Evolutionary conservation across 2,113 vertebrate species (phyloP), one percentile per base, ranked within the genome.

Genomic region (Hyperopisus bebe): DNA sequence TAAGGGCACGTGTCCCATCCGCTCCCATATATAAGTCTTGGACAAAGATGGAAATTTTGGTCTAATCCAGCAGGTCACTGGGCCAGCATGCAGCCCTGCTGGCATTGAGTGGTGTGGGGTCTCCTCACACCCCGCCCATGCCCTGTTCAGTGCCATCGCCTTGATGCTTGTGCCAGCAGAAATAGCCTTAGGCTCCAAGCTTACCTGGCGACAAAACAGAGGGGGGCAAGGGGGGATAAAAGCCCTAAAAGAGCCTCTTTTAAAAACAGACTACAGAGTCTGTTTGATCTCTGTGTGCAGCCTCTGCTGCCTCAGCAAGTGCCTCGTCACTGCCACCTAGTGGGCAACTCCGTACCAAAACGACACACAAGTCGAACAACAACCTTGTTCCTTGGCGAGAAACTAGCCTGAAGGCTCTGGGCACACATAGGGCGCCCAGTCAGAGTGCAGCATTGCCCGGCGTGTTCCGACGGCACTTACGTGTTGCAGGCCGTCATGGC

Each of bases 401-500:
- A 13, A 31, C 62, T 27, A 70, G 62, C 3, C 3, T 0, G 10
- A 4, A 70, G 10, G n/a, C 62, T 70, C 21, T n/a, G 55, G 21
- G 2, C 55, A n/a, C 66, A 74, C 27, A 10, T 15, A 35, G 66
- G 31, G 46, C 8, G 9, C 11, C 10, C 46, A 8, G 35, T 24
- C 6, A 47, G 15, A 0, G 39, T 19, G 35, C 13, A 5, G 35
- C 13, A 82, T 1, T 4, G 17, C 17, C 27, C 1, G 15, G 24
- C 11, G 55, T 7, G 9, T 3, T 39, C 5, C 46, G 39, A 53
- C 70, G 42, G 80, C 46, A 98, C 98, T 98, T 95, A 99, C 98
- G 97, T 99, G 95, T 96, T 98, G 95, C 97, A 98, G 91, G 97
- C 98, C 0, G 97, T 97, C 98, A 99, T 99, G 89, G 98, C 97